Conservation (phyloP, 2,113 vertebrate species). For the Apteryx mantelli region DNA sequence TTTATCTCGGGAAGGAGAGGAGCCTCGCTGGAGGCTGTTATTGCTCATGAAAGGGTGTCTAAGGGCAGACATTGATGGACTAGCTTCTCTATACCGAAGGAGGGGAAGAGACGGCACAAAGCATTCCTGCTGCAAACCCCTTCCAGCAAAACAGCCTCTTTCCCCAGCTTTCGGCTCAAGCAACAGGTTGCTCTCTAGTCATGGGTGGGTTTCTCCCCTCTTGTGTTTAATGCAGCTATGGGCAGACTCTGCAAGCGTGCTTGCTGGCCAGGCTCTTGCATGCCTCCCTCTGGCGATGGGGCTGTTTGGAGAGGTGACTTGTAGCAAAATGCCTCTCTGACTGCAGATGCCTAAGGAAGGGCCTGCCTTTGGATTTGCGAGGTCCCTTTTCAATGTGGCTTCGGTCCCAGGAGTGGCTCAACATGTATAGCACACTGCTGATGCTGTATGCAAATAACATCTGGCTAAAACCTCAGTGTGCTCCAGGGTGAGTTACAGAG, state of each 20-base stretch:
- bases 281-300: neutral
- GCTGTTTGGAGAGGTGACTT: neutral
- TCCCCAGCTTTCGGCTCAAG: neutral
- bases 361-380: neutral
- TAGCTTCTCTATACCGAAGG: neutral
- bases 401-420: neutral
- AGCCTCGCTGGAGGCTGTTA: conserved; percentile 59
- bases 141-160: neutral
- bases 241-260: fast-evolving
- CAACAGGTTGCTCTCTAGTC: neutral
- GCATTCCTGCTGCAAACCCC: conserved; percentile 32
- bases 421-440: fast-evolving
- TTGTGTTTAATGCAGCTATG: neutral
- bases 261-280: neutral
- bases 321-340: neutral
- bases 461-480: neutral
- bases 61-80: conserved; percentile 63
- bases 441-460: fast-evolving
- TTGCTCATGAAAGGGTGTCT: conserved; percentile 41
- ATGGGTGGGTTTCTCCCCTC: neutral
- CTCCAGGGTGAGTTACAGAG: too few relatives aligned
- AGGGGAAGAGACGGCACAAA: conserved; percentile 16
- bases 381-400: neutral
- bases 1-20: conserved; percentile 74
- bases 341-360: neutral